phyloP scores from a whole-genome alignment of 2,888 invertebrate genomes.

The Ischnura elegans region DNA sequence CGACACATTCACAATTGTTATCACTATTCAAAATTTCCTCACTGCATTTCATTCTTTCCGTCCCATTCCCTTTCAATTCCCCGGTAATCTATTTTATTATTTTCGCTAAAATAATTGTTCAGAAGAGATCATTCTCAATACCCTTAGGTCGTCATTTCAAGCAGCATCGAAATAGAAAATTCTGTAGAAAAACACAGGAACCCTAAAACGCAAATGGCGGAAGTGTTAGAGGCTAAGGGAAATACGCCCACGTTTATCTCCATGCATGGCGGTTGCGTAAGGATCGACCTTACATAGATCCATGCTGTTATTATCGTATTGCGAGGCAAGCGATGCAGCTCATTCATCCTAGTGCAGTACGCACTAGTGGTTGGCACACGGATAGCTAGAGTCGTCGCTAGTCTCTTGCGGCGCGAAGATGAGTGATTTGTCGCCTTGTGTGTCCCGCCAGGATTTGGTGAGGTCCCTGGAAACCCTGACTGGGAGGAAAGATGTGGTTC shows the following conservation, averaged over 20 bases:
- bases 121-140: too few species aligned
- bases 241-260: neutral
- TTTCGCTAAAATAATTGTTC: too few species aligned
- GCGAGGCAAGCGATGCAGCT: neutral
- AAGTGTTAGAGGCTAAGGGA: neutral
- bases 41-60: too few species aligned
- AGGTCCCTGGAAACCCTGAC: neutral
- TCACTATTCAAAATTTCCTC: too few species aligned
- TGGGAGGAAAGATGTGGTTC: neutral
- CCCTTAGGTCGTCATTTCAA: too few species aligned
- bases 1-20: too few species aligned
- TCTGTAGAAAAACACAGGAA: neutral
- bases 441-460: neutral
- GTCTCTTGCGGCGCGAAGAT: neutral
- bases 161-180: too few species aligned
- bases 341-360: neutral
- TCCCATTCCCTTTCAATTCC: too few species aligned
- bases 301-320: conserved; percentile 9
- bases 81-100: too few species aligned
- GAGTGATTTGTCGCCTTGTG: neutral
- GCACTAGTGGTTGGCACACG: neutral
- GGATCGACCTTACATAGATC: neutral
- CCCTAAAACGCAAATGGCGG: neutral
- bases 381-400: neutral
- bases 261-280: neutral